Evolutionary conservation across 1,140 invertebrate species (phyloP), one percentile per base, ranked within the genome.

Genomic region (Zaprionus capensis): DNA sequence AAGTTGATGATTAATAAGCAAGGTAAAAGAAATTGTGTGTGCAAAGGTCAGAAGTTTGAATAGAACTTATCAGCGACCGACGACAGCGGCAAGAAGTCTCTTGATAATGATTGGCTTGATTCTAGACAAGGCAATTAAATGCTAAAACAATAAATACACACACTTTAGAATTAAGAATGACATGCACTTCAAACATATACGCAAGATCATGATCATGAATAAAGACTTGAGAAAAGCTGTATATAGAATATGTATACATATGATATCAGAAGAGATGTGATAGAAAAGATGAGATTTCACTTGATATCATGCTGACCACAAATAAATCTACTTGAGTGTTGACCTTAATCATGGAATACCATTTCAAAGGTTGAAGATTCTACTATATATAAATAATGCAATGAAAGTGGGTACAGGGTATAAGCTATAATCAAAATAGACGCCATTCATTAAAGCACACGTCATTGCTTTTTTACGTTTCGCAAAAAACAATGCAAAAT

Each of bases 41-140:
- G 6, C 84, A 88, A 88, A 88, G 84, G 76, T 88, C 80, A 76
- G 31, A 55, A 62, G 53, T 46, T 75, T 58, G 70, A 49, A 55
- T 7, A 6, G n/a, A 66, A 38, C 69, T 80, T 88, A 88, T 86
- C 83, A 73, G 73, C 58, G 36, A 28, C 59, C 55, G 34, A 80
- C 81, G 68, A 83, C 72, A 88, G 63, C 20, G 22, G n/a, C 44
- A 46, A 68, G 24, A 51, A 44, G 53, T 56, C 26, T 22, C 46
- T 28, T 68, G 79, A 86, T 85, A 82, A 70, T 38, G 62, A 44
- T 46, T 70, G 59, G 31, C 68, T 76, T 71, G 70, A 66, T 71
- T 64, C 58, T 34, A 63, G 59, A 38, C 78, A 66, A 17, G 46
- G 51, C 75, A 80, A 59, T 70, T 81, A 69, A 81, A 72, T 78